Percentiles rank a stretch among this genome's conserved stretches.
Conservation (phyloP, 1,140 invertebrate species). For the Solenopsis fugax region DNA sequence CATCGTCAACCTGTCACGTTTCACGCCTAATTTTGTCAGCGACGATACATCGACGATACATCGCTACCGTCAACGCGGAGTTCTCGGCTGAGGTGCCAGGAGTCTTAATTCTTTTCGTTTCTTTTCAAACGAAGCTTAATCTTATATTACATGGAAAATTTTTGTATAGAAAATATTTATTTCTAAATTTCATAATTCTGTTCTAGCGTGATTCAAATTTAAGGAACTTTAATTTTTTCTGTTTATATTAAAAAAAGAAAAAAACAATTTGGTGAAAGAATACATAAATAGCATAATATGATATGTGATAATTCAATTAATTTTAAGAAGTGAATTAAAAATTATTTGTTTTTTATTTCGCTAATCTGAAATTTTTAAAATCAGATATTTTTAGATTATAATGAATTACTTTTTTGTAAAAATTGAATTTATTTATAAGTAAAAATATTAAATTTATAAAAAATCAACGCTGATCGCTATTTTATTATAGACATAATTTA, state of each 20-base stretch:
- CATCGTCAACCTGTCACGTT: too few species aligned
- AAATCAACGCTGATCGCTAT: background rate
- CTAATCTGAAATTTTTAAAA: slow-evolving; percentile 5
- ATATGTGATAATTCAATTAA: slow-evolving; percentile 23
- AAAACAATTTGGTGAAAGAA: background rate
- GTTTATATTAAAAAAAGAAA: background rate
- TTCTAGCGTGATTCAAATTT: background rate
- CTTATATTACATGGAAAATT: background rate
- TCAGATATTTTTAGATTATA: background rate
- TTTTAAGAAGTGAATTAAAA: background rate
- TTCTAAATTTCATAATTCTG: background rate
- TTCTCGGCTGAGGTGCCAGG: too few species aligned
- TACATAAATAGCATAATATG: background rate
- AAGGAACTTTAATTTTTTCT: background rate
- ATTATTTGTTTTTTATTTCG: background rate
- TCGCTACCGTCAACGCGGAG: too few species aligned
- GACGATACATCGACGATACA: too few species aligned
- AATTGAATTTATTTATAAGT: slow-evolving; percentile 19
- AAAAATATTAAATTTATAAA: background rate
- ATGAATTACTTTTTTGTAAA: slow-evolving; percentile 8
- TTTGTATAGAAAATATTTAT: background rate
- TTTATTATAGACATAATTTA: slow-evolving; percentile 30
- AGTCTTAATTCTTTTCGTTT: background rate
- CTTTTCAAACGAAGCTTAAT: background rate
- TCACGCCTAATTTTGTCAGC: too few species aligned